Evolutionary conservation across 2,797 vertebrate genomes (phyloP).

Genomic region (Monodelphis domestica): DNA sequence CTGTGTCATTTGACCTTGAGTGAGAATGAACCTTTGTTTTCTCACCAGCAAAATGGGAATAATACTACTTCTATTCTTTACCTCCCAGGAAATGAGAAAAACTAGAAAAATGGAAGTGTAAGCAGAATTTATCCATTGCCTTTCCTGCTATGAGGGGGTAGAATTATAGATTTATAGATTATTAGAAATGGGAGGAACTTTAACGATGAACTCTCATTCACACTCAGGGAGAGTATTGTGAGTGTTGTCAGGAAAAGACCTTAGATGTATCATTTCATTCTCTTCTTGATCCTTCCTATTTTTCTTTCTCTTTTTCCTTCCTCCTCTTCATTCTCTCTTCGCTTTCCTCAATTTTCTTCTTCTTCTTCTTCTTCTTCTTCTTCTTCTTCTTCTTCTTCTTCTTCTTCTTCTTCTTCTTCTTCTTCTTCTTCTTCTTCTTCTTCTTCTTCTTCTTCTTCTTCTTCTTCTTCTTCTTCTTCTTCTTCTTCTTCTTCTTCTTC

Average conservation of each 20-base stretch:
- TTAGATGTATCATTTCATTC: no score
- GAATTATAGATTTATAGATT: not conserved
- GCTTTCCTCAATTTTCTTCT: no score
- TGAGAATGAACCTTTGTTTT: not conserved
- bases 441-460: no score
- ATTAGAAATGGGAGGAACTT: not conserved
- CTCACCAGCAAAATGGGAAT: not conserved
- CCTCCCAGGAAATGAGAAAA: not conserved
- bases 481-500: no score
- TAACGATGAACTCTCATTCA: not conserved
- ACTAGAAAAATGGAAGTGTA: not conserved
- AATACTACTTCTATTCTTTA: not conserved
- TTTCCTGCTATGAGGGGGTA: not conserved
- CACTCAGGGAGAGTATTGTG: not conserved
- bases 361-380: no score
- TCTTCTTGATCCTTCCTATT: no score
- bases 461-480: no score
- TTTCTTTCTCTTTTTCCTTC: no score
- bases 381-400: no score
- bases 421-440: no score
- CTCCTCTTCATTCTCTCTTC: no score
- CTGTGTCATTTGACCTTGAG: not conserved
- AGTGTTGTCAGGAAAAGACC: not conserved
- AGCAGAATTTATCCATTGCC: not conserved
- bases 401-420: no score